Base-by-base conservation (phyloP, 1,140 invertebrate genomes). In the Drosophila parvula region DNA sequence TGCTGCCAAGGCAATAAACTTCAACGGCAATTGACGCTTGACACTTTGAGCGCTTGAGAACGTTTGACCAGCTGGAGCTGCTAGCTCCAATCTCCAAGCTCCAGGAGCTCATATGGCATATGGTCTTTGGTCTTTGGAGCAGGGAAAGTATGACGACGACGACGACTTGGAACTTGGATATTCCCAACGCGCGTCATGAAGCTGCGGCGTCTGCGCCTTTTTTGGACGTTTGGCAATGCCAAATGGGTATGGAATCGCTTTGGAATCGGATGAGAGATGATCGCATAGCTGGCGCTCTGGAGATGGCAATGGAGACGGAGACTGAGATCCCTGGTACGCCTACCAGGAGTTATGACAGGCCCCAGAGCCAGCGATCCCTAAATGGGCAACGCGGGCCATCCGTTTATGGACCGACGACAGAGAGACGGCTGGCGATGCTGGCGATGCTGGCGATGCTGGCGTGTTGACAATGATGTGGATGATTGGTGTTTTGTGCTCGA, bases 1-100 rank as follows among this genome's bases (percentile, higher is more conserved):
- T 89, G 84, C 84, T 89, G 84, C 84, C 84, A 89, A 84, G 70
- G 74, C 84, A 88, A 88, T 88, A 89, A 88, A 89, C 84, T 83
- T 89, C 84, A 89, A 89, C 73, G 76, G 63, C 83, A 88, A 88
- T 88, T 88, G 84, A 88, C 79, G 84, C 73, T 78, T 84, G 80
- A 84, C 84, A 89, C 83, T 82, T 79, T 80, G 69, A 71, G 61
- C 62, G 62, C 74, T 50, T 78, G 73, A 71, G 80, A 67, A 67
- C 58, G 40, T 48, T 48, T 44, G 18, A 34, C 47, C 59, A 58
- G 65, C 59, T 45, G 56, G 43, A 48, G 28, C 48, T 61, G 59
- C 34, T 14, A 38, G 32, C 5, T 36, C 12, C 30, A 16, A 32
- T 4, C 45, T 48, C 45, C 45, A 50, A 51, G 48, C 48, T 34